Evolutionary conservation across 2,888 invertebrate species (phyloP).

Genomic region (Aphodius granarius): DNA sequence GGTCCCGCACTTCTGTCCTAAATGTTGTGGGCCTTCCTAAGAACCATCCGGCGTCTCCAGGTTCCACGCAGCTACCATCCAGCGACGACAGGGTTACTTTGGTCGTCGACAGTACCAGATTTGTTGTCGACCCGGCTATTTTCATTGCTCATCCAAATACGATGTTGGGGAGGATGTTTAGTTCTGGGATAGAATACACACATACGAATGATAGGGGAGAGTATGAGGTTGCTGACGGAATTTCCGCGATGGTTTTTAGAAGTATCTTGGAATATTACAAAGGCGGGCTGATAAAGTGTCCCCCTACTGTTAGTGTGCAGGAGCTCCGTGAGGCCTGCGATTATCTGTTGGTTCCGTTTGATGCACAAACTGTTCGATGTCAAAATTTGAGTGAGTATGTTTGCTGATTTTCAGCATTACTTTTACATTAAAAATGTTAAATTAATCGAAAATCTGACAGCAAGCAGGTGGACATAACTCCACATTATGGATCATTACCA

Average conservation of each 20-base stretch:
- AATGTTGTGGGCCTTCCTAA: slow-evolving; percentile 41
- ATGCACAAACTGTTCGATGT: slow-evolving; percentile 92
- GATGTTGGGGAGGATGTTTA: slow-evolving; percentile 99
- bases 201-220: slow-evolving; percentile 96
- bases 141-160: slow-evolving; percentile 97
- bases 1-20: slow-evolving; percentile 44
- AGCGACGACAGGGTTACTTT: slow-evolving; percentile 83
- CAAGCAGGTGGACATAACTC: no score
- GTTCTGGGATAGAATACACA: slow-evolving; percentile 87
- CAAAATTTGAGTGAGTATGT: slow-evolving; percentile 84
- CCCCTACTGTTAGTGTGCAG: slow-evolving; percentile 93
- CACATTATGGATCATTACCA: no score
- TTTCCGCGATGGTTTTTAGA: slow-evolving; percentile 92
- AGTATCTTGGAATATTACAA: slow-evolving; percentile 95
- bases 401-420: neutral
- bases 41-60: slow-evolving; percentile 29
- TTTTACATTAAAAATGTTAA: neutral
- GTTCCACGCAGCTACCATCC: slow-evolving; percentile 23
- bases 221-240: slow-evolving; percentile 94
- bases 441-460: neutral
- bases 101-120: slow-evolving; percentile 92
- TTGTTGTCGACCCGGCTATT: slow-evolving; percentile 89
- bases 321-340: slow-evolving; percentile 98
- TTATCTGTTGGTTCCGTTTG: slow-evolving; percentile 96
- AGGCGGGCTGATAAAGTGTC: slow-evolving; percentile 89